These are phyloP conservation scores for Pseudanteris insignis DNA, from an alignment of 2,888 invertebrate species.

Conservation along the genomic window DNA sequence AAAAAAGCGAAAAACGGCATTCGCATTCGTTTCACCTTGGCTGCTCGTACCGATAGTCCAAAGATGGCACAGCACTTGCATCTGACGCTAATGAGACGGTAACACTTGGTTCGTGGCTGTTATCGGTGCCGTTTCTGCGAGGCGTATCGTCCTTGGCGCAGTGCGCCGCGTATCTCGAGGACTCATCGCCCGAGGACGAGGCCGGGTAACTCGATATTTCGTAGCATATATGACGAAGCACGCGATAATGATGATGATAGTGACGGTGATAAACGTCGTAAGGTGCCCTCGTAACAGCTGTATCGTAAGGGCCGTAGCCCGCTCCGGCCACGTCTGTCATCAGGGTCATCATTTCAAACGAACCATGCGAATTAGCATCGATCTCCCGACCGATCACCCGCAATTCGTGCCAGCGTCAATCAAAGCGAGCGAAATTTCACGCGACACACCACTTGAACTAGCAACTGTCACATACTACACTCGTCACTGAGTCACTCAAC, in stretches of 20 bases:
- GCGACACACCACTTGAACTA: constrained; percentile 7
- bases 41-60: constrained; percentile 53
- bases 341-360: constrained; percentile 63
- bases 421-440: background rate
- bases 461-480: constrained; percentile 3
- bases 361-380: background rate
- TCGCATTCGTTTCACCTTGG: constrained; percentile 53
- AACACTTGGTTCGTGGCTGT: constrained; percentile 47
- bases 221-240: constrained; percentile 49
- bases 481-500: too few species aligned
- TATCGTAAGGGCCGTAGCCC: constrained; percentile 55
- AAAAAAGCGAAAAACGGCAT: background rate
- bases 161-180: constrained; percentile 48
- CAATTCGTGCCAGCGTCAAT: too few species aligned
- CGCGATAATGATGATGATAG: constrained; percentile 47
- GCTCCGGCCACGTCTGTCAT: constrained; percentile 63
- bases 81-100: constrained; percentile 32
- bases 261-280: constrained; percentile 57
- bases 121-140: constrained; percentile 51
- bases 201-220: constrained; percentile 12
- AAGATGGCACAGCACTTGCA: constrained; percentile 45
- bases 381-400: background rate
- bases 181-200: constrained; percentile 48
- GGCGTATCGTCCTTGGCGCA: constrained; percentile 52
- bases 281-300: constrained; percentile 54